These are phyloP conservation scores for Limnothrissa miodon DNA, from an alignment of 2,113 vertebrate species.

Conservation along the genomic window DNA sequence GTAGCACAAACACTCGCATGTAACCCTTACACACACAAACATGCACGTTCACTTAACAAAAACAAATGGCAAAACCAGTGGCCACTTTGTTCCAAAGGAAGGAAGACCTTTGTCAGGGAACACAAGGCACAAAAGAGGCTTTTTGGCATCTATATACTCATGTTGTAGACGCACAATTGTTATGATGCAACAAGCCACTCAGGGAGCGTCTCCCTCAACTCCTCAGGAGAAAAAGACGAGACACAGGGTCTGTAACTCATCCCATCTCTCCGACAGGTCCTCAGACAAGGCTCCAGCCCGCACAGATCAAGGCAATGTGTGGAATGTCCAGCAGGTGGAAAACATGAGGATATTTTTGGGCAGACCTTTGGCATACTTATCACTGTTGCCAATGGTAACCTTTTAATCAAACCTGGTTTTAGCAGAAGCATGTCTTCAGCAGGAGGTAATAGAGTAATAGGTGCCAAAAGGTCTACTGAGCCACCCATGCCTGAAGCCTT, in stretches of 20 bases:
- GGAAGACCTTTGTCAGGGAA: conserved; percentile 45
- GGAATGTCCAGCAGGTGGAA: not conserved
- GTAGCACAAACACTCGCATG: not conserved
- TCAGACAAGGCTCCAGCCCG: not conserved
- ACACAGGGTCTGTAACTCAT: not conserved
- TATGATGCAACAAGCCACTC: conserved; percentile 23
- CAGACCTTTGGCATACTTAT: not conserved
- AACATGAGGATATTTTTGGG: not conserved
- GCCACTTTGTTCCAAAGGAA: conserved; percentile 33
- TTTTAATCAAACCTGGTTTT: not conserved
- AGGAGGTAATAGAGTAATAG: not conserved
- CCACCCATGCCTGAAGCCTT: not conserved
- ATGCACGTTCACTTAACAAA: not conserved
- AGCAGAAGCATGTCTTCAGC: not conserved
- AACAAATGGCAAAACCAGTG: not conserved
- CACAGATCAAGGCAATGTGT: not conserved
- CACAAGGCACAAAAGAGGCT: conserved; percentile 41
- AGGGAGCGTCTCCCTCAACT: conserved; percentile 14
- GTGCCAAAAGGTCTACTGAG: not conserved
- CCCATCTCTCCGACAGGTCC: conserved; percentile 23
- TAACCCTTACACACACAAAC: not conserved
- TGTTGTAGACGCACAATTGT: not conserved
- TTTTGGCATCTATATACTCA: conserved; percentile 25
- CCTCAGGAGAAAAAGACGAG: not conserved
- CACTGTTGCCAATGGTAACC: not conserved